Conservation (phyloP, 2,888 invertebrate genomes). For the Galeruca laticollis region DNA sequence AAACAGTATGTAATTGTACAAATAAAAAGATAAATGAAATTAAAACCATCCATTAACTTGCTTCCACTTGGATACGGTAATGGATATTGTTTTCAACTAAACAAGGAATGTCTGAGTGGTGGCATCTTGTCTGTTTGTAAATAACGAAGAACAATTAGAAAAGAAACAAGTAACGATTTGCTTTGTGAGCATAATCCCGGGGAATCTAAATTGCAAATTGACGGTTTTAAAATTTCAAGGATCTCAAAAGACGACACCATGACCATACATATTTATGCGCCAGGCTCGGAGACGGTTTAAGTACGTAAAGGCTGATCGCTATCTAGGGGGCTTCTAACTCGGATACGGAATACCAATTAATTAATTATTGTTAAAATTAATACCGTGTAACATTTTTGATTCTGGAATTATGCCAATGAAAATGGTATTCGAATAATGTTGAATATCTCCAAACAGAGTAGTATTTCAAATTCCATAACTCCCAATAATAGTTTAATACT, state of each 20-base stretch:
- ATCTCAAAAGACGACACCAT: conserved; percentile 60
- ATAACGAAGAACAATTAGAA: conserved; percentile 40
- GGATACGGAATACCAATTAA: conserved; percentile 4
- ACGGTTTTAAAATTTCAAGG: conserved; percentile 61
- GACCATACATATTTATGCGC: conserved; percentile 62
- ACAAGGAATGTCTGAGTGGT: conserved; percentile 35
- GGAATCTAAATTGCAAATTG: conserved; percentile 60
- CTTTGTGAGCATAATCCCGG: conserved; percentile 33
- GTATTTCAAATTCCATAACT: too few relatives aligned
- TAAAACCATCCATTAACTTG: conserved; percentile 27
- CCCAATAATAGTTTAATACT: too few relatives aligned
- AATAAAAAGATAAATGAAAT: conserved; percentile 1
- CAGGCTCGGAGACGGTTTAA: conserved; percentile 11
- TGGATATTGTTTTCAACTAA: conserved; percentile 37
- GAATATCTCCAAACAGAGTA: too few relatives aligned
- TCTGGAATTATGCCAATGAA: neutral
- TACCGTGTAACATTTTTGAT: neutral
- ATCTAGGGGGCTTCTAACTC: neutral
- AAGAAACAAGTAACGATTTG: conserved; percentile 40
- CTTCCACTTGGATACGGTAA: conserved; percentile 28
- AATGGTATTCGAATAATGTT: neutral
- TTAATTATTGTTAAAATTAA: conserved; percentile 3
- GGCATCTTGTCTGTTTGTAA: conserved; percentile 33
- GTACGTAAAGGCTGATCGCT: neutral
- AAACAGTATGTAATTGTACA: too few relatives aligned